Evolutionary conservation across 92 coral and sea anemone species (phyloP), one percentile per base, ranked within the genome.

Genomic region (Heliopora coerulea): DNA sequence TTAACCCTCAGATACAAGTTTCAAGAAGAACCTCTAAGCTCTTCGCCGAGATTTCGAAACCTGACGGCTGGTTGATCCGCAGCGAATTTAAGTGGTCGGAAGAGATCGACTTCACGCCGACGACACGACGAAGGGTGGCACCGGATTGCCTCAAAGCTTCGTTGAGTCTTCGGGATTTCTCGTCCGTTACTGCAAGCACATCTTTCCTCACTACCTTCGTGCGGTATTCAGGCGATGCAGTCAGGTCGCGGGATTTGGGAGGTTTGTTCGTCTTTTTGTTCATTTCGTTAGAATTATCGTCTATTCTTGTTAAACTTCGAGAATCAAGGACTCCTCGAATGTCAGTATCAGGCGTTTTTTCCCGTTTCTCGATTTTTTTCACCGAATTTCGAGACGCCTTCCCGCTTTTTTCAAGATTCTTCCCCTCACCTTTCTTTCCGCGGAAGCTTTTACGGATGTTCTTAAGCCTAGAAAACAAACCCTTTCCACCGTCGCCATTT

Each of bases 1-100:
- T 37, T 12, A 12, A 4, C 6, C 19, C 6, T 69, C 23, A 69
- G 2, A 69, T 69, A 69, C 76, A 69, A 29, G 76, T 69, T 48
- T 69, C 76, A 25, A 69, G 28, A 30, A 69, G 76, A 8, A 69
- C 61, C 29, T 69, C 76, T 19, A 69, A 49, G 33, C 76, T 69
- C 28, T 69, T 69, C 12, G 62, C 62, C 31, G 58, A 23, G 0
- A 49, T 32, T 50, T 69, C 39, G 44, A 13, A 4, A 0, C n/a
- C 3, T 9, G 29, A 23, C 29, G 44, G 23, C 5, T 12, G 19
- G 29, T 49, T 69, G 17, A 50, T n/a, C 20, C 76, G 76, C 17
- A 24, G 34, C 52, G 62, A 24, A 20, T 69, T 27, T 29, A 69
- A 52, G 27, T 69, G 76, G 19, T 69, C 76, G 46, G 76, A 69